Conservation (phyloP, 2,888 invertebrate genomes). For the Gymnocheta viridis region DNA sequence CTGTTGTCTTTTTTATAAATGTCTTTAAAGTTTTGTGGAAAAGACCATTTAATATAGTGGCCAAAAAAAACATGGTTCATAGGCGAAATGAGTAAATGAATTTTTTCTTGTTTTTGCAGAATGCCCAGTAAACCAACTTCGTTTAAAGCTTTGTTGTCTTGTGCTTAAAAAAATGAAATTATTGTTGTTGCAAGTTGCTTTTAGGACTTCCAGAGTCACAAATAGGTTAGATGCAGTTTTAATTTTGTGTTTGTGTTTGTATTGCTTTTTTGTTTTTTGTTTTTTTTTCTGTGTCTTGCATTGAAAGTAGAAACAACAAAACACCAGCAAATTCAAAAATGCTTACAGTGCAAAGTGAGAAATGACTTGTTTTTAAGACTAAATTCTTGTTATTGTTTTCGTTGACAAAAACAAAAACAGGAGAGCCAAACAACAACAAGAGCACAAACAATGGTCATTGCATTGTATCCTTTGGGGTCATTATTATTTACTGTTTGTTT, state of each 20-base stretch:
- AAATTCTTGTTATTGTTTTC: slow-evolving; percentile 39
- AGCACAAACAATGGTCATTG: slow-evolving; percentile 33
- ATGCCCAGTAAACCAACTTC: not conserved
- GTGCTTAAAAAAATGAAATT: slow-evolving; percentile 24
- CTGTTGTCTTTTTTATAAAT: slow-evolving; percentile 46
- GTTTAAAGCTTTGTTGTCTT: not conserved
- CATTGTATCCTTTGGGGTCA: slow-evolving; percentile 52
- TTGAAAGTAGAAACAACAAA: slow-evolving; percentile 12
- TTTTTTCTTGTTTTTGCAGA: slow-evolving; percentile 1
- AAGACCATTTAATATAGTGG: slow-evolving; percentile 61
- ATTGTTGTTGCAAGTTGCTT: slow-evolving; percentile 1
- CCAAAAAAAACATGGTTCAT: slow-evolving; percentile 44
- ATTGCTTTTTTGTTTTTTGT: not conserved
- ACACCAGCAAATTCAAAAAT: slow-evolving; percentile 45
- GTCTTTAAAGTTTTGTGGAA: slow-evolving; percentile 51
- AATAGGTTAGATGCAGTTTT: slow-evolving; percentile 65
- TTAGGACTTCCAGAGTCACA: slow-evolving; percentile 42
- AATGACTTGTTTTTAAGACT: slow-evolving; percentile 55
- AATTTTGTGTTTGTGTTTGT: slow-evolving; percentile 21
- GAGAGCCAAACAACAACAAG: not conserved
- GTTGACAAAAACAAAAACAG: not conserved
- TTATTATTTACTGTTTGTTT: slow-evolving; percentile 16
- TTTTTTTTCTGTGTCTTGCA: not conserved
- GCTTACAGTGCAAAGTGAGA: slow-evolving; percentile 47
- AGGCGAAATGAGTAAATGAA: slow-evolving; percentile 47